Evolutionary conservation across 2,888 invertebrate genomes (phyloP).

Genomic region (Thelaira solivaga): DNA sequence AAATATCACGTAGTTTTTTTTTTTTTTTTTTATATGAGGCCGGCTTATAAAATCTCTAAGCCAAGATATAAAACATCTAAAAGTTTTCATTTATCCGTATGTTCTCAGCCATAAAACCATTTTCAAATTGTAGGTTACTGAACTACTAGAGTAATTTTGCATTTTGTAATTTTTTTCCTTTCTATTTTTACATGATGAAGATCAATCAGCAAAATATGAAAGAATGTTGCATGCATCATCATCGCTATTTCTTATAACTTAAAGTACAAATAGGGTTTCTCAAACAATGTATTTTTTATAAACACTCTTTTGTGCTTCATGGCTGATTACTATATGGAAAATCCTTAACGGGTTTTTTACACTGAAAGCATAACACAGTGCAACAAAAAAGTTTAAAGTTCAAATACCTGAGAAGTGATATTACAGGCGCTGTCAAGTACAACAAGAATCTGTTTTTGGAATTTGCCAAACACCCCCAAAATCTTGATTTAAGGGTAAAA

Average conservation of each 20-base stretch:
- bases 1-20: conserved; percentile 33
- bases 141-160: conserved; percentile 52
- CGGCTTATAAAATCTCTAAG: conserved; percentile 3
- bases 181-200: conserved; percentile 40
- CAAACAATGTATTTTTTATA: too few species aligned
- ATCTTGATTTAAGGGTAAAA: too few species aligned
- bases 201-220: conserved; percentile 43
- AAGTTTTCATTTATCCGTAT: conserved; percentile 1
- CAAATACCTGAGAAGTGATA: too few species aligned
- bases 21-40: too few species aligned
- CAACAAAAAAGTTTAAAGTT: too few species aligned
- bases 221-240: conserved; percentile 10
- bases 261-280: background rate
- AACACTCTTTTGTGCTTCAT: too few species aligned
- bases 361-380: too few species aligned
- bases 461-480: too few species aligned
- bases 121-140: conserved; percentile 57
- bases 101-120: conserved; percentile 11
- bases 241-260: background rate
- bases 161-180: background rate
- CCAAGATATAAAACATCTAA: background rate
- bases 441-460: too few species aligned
- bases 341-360: too few species aligned
- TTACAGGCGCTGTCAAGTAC: too few species aligned
- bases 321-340: too few species aligned